These are phyloP conservation scores for Eubasilissa regina DNA, from an alignment of 1,140 invertebrate species.

Conservation along the genomic window DNA sequence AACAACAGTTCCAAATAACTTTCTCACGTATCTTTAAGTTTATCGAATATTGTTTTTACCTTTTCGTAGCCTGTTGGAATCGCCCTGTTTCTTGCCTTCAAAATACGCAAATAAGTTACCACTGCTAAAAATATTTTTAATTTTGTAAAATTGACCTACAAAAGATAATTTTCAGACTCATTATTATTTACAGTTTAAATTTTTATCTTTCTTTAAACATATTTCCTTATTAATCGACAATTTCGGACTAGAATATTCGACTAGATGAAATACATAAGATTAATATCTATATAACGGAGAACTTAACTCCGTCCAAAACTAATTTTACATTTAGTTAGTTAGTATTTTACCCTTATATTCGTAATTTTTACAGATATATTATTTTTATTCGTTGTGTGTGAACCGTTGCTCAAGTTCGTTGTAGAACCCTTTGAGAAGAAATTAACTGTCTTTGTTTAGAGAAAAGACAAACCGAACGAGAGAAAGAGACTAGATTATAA, in stretches of 20 bases:
- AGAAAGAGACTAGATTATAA: conserved; percentile 49
- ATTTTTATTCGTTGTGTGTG: conserved; percentile 58
- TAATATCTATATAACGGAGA: not conserved
- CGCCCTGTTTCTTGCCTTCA: not conserved
- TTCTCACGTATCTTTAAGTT: conserved; percentile 13
- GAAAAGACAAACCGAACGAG: conserved; percentile 55
- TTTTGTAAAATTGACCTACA: conserved; percentile 60
- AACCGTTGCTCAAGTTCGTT: conserved; percentile 60
- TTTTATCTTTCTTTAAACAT: conserved; percentile 44
- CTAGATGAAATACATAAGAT: conserved; percentile 56
- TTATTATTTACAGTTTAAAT: conserved; percentile 57
- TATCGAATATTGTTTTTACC: conserved; percentile 25
- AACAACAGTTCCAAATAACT: conserved; percentile 5
- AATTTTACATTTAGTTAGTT: conserved; percentile 25
- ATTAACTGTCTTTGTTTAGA: conserved; percentile 53
- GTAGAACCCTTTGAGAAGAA: conserved; percentile 59
- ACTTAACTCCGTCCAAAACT: conserved; percentile 3
- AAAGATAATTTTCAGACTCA: conserved; percentile 61
- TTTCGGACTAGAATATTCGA: conserved; percentile 54
- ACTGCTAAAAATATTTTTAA: conserved; percentile 48
- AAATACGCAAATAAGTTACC: not conserved
- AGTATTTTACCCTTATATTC: conserved; percentile 54
- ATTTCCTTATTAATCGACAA: conserved; percentile 19
- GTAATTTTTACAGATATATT: conserved; percentile 53
- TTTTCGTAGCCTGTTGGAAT: not conserved